Percentiles rank a stretch among this genome's conserved stretches.
Evolutionary conservation across 2,797 vertebrate genomes (phyloP).

Genomic region (Platyrinchus mystaceus): DNA sequence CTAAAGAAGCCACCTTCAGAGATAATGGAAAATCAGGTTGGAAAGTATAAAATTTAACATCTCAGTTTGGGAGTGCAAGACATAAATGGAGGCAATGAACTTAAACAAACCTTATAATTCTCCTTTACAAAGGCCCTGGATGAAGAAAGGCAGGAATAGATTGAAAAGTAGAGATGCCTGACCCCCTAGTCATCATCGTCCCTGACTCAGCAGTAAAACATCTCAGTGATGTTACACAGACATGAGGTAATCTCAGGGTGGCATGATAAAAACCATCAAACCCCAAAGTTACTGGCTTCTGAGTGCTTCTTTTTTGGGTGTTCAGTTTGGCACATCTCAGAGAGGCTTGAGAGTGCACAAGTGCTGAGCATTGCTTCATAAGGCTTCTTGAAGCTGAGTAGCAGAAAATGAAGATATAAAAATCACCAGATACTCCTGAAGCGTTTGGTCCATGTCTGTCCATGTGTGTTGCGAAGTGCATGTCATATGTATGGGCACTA

Average conservation of each 20-base stretch:
- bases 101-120: neutral
- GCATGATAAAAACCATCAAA: neutral
- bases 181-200: neutral
- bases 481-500: no score
- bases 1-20: slow-evolving; percentile 72
- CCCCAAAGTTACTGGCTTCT: neutral
- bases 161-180: neutral
- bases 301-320: neutral
- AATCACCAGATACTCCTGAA: neutral
- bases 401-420: neutral
- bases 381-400: neutral
- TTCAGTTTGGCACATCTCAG: fast-evolving
- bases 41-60: slow-evolving; percentile 63
- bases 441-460: neutral
- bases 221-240: neutral
- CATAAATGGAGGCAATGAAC: neutral
- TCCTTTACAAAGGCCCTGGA: neutral
- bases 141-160: neutral
- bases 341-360: neutral
- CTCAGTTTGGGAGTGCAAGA: neutral
- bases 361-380: neutral
- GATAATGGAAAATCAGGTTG: slow-evolving; percentile 68
- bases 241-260: neutral
- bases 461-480: neutral
- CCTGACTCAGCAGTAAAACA: neutral